Conservation (phyloP, 2,113 vertebrate species). For the Rhabdomys dilectus region DNA sequence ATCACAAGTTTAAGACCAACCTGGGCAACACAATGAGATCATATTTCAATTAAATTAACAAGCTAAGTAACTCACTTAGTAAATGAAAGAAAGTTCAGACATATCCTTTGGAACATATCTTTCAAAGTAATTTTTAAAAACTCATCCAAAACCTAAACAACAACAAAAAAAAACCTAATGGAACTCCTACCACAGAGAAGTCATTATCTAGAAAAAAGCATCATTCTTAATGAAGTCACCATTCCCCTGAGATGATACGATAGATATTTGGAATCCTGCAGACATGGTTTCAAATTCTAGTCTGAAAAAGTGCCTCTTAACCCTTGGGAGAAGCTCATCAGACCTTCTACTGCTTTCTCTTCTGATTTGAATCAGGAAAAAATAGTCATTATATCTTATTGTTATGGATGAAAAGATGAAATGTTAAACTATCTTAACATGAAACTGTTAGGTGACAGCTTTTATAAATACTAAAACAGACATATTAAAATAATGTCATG, state of each 20-base stretch:
- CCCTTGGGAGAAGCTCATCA: not conserved
- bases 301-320: not conserved
- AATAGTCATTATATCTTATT: not conserved
- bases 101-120: not conserved
- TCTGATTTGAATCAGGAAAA: not conserved
- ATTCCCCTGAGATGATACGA: not conserved
- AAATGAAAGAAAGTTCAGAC: not conserved
- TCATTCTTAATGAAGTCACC: not conserved
- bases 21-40: not conserved
- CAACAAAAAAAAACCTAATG: not conserved
- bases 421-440: not conserved
- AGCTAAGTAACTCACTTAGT: not conserved
- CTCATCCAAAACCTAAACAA: not conserved
- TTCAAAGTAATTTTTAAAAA: not conserved
- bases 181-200: not conserved
- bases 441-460: not conserved
- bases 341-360: not conserved
- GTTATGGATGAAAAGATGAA: not conserved
- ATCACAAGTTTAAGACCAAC: not conserved
- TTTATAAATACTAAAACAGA: not conserved
- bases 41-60: not conserved
- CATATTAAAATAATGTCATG: not conserved
- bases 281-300: slow-evolving; percentile 13
- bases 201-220: not conserved
- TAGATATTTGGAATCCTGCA: not conserved